Evolutionary conservation across 2,797 vertebrate species (phyloP).

Genomic region (Helarctos malayanus): DNA sequence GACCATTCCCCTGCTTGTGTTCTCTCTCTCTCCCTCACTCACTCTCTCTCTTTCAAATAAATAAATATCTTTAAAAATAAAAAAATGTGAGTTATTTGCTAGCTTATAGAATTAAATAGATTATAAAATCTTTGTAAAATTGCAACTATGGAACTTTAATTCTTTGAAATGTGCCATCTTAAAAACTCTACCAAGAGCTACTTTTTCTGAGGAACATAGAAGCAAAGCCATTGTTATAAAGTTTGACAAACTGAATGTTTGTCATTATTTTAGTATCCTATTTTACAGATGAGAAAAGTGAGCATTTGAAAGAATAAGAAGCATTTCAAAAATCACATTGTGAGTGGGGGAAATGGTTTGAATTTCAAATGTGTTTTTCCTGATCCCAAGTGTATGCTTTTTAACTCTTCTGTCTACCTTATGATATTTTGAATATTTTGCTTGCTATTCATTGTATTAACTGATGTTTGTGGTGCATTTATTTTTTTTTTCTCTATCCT

Average conservation of each 20-base stretch:
- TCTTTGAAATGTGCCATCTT: constrained; percentile 25
- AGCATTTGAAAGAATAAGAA: not conserved
- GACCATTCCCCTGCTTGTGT: too few species aligned
- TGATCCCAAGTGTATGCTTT: not conserved
- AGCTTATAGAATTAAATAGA: constrained; percentile 22
- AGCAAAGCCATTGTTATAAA: not conserved
- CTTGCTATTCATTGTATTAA: not conserved
- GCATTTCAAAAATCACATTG: not conserved
- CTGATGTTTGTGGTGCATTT: not conserved
- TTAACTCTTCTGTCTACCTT: not conserved
- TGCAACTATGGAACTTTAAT: not conserved
- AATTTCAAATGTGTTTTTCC: constrained; percentile 48
- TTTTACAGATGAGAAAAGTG: constrained; percentile 14
- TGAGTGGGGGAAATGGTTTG: not conserved
- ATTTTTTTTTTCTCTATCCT: not conserved
- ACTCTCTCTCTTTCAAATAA: too few species aligned
- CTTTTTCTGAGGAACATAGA: constrained; percentile 28
- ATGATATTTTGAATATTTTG: not conserved
- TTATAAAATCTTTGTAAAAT: not conserved
- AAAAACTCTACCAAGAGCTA: not conserved
- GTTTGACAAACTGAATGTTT: not conserved
- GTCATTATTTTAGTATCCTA: not conserved
- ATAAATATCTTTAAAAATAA: too few species aligned
- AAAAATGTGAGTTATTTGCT: not conserved
- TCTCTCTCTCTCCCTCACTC: too few species aligned